These are phyloP conservation scores for Neomonachus schauinslandi DNA, from an alignment of 2,113 vertebrate genomes.

Conservation along the genomic window DNA sequence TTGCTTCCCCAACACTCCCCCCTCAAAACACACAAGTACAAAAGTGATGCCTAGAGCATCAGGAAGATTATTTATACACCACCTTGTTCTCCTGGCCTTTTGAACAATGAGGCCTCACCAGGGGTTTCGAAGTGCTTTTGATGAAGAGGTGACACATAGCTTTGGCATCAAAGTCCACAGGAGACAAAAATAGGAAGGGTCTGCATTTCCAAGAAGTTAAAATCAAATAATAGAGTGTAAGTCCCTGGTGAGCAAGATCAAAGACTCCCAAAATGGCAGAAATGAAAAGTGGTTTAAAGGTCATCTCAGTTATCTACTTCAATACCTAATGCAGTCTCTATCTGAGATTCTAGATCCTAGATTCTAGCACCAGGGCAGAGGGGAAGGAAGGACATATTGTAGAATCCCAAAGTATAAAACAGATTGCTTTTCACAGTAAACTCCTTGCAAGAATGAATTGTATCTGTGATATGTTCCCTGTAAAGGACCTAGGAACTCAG, in stretches of 20 bases:
- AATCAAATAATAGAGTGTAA: constrained; percentile 64
- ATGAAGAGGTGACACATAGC: constrained; percentile 59
- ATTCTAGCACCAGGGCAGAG: background rate
- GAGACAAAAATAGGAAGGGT: constrained; percentile 67
- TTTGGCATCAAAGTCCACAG: constrained; percentile 48
- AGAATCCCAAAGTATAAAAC: background rate
- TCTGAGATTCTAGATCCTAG: constrained; percentile 4
- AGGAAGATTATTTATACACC: constrained; percentile 51
- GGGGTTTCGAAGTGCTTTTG: constrained; percentile 47
- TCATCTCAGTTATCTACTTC: constrained; percentile 34
- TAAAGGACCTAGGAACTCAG: background rate
- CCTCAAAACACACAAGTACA: background rate
- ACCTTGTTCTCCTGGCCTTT: constrained; percentile 58
- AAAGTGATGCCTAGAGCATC: background rate
- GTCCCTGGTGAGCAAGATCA: constrained; percentile 54
- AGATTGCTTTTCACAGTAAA: constrained; percentile 45
- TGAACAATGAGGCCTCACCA: constrained; percentile 56
- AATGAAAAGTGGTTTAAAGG: constrained; percentile 62
- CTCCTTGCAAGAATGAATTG: constrained; percentile 5
- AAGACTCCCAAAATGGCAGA: constrained; percentile 58
- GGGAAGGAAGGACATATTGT: background rate
- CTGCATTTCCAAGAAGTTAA: constrained; percentile 66
- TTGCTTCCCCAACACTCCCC: background rate
- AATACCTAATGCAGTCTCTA: constrained; percentile 47
- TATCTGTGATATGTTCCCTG: background rate